These are phyloP conservation scores for Apostichopus japonicus DNA, from an alignment of 35 echinoderm and acorn worm species.

Conservation along the genomic window DNA sequence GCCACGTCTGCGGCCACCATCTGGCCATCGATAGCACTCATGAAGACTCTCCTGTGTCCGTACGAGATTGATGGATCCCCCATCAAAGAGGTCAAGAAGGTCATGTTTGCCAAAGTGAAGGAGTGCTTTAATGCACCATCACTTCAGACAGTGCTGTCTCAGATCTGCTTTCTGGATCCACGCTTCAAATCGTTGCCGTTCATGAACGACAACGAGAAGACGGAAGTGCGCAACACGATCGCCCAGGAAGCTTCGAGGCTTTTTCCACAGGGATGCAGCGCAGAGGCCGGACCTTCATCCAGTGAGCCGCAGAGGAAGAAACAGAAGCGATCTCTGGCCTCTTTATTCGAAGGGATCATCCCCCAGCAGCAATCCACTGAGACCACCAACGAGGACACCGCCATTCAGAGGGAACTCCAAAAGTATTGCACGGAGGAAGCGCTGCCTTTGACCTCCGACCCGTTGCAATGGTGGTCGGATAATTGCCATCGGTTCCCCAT, in stretches of 20 bases:
- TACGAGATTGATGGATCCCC: constrained; percentile 5
- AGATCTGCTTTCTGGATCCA: constrained; percentile 40
- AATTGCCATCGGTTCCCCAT: constrained; percentile 3
- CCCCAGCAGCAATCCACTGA: not conserved
- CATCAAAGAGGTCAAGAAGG: constrained; percentile 53
- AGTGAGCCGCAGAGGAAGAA: constrained; percentile 9
- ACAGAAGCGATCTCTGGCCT: not conserved
- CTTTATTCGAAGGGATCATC: constrained; percentile 5
- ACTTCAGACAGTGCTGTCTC: constrained; percentile 7
- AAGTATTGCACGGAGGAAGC: constrained; percentile 10
- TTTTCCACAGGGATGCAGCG: not conserved
- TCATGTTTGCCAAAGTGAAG: constrained; percentile 31
- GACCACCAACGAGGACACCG: not conserved
- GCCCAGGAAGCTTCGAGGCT: not conserved
- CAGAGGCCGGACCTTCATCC: not conserved
- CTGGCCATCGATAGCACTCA: constrained; percentile 21
- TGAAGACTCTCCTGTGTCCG: constrained; percentile 40
- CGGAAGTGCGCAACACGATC: constrained; percentile 4
- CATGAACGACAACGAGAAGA: constrained; percentile 43
- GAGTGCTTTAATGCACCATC: constrained; percentile 6
- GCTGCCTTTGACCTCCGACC: not conserved
- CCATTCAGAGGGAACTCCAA: not conserved
- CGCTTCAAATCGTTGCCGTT: constrained; percentile 56
- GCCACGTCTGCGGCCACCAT: constrained; percentile 29
- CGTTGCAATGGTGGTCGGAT: not conserved